phyloP scores from a whole-genome alignment of 2,888 invertebrate species.

The Megalurothrips usitatus region DNA sequence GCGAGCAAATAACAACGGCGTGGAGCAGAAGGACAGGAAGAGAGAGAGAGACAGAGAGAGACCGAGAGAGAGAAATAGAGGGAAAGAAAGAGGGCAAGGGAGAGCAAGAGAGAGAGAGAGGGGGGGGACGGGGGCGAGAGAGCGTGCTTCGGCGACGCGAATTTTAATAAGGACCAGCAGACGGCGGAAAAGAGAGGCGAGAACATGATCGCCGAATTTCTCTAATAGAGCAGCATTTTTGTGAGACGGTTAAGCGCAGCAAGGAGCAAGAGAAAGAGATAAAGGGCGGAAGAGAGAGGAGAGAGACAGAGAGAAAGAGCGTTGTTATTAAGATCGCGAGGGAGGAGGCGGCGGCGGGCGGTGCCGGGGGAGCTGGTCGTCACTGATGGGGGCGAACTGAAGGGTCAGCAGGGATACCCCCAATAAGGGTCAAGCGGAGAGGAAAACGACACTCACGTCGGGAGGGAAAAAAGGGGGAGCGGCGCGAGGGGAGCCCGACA shows the following conservation, averaged over 20 bases:
- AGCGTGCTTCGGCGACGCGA: background rate
- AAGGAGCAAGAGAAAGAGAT: background rate
- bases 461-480: background rate
- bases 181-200: conserved; percentile 2
- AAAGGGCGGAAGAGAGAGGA: background rate
- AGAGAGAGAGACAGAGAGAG: background rate
- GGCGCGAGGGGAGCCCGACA: background rate
- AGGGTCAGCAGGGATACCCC: conserved; percentile 17
- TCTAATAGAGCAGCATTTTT: background rate
- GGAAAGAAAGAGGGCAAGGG: background rate
- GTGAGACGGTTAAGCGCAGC: background rate
- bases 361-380: background rate
- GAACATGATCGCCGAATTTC: conserved; percentile 6
- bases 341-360: background rate
- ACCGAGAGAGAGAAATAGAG: background rate
- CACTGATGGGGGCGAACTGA: background rate
- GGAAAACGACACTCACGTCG: background rate
- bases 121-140: background rate
- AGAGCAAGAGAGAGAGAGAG: conserved; percentile 2
- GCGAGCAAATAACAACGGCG: conserved; percentile 19
- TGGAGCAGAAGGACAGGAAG: background rate
- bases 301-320: background rate
- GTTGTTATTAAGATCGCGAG: background rate
- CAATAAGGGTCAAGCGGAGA: conserved; percentile 12
- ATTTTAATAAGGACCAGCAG: conserved; percentile 1